Percentiles rank a stretch among this genome's conserved stretches.
Evolutionary conservation across 1,140 invertebrate genomes (phyloP).

Genomic region (Dufourea novaeangliae): DNA sequence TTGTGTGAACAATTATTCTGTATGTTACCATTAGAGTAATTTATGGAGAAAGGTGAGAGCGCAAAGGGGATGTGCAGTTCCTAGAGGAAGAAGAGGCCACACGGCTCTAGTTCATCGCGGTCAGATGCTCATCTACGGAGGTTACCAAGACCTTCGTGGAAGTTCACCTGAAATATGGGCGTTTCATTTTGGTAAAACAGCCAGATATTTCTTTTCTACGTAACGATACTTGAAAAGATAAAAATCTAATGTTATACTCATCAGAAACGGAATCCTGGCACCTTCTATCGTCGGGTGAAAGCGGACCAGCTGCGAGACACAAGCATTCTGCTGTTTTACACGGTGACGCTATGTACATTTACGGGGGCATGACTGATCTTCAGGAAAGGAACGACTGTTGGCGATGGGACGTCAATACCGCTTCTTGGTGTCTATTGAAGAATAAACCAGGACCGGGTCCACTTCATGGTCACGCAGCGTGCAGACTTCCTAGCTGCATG

Average conservation of each 20-base stretch:
- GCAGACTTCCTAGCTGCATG: slow-evolving; percentile 90
- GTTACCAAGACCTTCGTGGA: slow-evolving; percentile 93
- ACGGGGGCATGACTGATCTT: slow-evolving; percentile 94
- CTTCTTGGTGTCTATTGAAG: slow-evolving; percentile 87
- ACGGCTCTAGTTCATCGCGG: slow-evolving; percentile 90
- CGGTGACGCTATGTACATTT: slow-evolving; percentile 91
- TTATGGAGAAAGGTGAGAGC: slow-evolving; percentile 87
- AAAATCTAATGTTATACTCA: not conserved
- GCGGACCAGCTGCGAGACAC: slow-evolving; percentile 88
- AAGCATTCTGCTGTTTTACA: slow-evolving; percentile 93
- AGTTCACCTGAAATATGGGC: slow-evolving; percentile 94
- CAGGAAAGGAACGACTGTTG: slow-evolving; percentile 91
- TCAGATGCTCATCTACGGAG: slow-evolving; percentile 93
- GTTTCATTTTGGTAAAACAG: slow-evolving; percentile 90
- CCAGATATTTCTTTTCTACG: too few relatives aligned
- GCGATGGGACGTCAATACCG: slow-evolving; percentile 88
- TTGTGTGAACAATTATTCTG: too few relatives aligned
- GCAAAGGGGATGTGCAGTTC: slow-evolving; percentile 84
- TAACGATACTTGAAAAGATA: too few relatives aligned
- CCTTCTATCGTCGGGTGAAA: slow-evolving; percentile 82
- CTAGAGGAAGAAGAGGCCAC: slow-evolving; percentile 91
- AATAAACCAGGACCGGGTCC: slow-evolving; percentile 87
- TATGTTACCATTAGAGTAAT: slow-evolving; percentile 82
- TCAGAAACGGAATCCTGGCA: slow-evolving; percentile 91
- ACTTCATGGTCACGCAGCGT: slow-evolving; percentile 91